Conservation (phyloP, 2,888 invertebrate species). For the Aphodius granarius region DNA sequence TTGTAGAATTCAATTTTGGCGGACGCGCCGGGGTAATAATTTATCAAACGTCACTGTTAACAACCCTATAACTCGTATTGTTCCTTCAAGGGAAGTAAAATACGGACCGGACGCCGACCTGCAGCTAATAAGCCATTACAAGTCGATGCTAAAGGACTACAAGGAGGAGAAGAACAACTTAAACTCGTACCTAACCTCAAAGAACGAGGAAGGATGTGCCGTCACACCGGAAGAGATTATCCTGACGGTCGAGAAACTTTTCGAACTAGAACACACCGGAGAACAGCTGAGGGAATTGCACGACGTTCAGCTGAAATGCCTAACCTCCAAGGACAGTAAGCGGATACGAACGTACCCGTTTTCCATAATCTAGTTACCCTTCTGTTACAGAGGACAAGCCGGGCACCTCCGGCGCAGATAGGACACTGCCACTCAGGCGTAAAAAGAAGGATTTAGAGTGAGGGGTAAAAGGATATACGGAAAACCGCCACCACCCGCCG, state of each 20-base stretch:
- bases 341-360: background rate
- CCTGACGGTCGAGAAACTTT: conserved; percentile 36
- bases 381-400: conserved; percentile 8
- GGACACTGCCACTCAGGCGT: conserved; percentile 2
- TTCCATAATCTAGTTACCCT: background rate
- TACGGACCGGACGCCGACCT: conserved; percentile 35
- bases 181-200: conserved; percentile 24
- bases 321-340: conserved; percentile 17
- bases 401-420: background rate
- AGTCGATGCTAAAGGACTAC: conserved; percentile 38
- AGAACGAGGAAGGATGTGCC: conserved; percentile 10
- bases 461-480: background rate
- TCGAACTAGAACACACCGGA: conserved; percentile 40
- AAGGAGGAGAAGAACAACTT: conserved; percentile 38
- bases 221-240: conserved; percentile 37
- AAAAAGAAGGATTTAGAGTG: conserved; percentile 13
- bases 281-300: conserved; percentile 42
- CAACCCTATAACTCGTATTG: background rate
- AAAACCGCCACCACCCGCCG: too few species aligned
- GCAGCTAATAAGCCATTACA: conserved; percentile 34
- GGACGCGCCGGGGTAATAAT: background rate
- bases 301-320: conserved; percentile 34
- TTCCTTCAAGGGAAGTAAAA: conserved; percentile 37
- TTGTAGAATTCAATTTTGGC: background rate
- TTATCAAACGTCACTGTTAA: background rate